A percentile compares a stretch with the other conserved stretches of the same genome.
Evolutionary conservation across 64 coral and sea anemone species (phyloP).

Genomic region (Stichodactyla helianthus): DNA sequence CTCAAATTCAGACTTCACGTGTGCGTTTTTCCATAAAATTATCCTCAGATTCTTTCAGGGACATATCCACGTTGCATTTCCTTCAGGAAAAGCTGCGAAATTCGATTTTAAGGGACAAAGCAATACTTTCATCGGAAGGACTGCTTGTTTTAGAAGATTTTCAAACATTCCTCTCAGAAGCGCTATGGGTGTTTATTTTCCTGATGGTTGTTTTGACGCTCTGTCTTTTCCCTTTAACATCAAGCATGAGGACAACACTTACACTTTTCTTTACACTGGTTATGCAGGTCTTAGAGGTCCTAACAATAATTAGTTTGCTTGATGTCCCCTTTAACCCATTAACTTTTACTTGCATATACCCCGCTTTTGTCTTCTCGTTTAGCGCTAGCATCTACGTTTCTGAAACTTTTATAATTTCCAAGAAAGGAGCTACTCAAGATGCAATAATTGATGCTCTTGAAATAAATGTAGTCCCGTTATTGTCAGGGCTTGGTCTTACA

Average conservation of each 20-base stretch:
- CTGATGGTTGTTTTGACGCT: neutral
- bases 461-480: neutral
- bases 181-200: neutral
- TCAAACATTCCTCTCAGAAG: neutral
- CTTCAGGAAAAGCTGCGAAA: neutral
- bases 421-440: neutral
- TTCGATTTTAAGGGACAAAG: neutral
- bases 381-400: neutral
- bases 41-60: neutral
- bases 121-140: neutral
- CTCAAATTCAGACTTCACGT: neutral
- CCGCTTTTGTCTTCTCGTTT: neutral
- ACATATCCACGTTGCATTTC: neutral
- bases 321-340: conserved; percentile 22
- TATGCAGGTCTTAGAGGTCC: neutral
- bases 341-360: neutral
- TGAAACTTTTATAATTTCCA: conserved; percentile 26
- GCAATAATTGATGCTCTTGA: neutral
- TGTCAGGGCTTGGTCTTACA: neutral
- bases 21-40: neutral
- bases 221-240: neutral
- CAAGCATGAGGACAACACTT: neutral
- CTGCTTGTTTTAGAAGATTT: neutral
- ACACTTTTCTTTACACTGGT: neutral
- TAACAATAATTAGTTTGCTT: neutral